phyloP scores from a whole-genome alignment of 2,113 vertebrate genomes.

The Rattus rattus region DNA sequence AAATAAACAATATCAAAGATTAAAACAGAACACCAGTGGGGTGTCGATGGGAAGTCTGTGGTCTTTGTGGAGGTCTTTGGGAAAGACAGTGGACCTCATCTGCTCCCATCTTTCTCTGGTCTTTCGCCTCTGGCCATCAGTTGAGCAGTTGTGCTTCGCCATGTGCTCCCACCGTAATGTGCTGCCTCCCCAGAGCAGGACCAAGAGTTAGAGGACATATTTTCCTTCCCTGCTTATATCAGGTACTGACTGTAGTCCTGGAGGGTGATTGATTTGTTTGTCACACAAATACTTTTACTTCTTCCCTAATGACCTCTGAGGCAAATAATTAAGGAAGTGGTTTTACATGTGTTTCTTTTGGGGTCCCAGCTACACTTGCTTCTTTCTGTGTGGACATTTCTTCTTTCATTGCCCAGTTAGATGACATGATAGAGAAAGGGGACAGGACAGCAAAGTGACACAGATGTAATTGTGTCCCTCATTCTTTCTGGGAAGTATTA shows the following conservation, averaged over 20 bases:
- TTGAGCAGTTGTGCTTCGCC: not conserved
- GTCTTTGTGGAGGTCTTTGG: not conserved
- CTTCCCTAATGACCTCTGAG: not conserved
- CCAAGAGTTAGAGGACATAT: not conserved
- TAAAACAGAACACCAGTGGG: not conserved
- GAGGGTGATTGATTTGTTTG: not conserved
- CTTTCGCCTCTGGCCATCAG: not conserved
- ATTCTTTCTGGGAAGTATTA: conserved; percentile 33
- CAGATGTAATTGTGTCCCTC: not conserved
- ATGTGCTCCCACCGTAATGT: not conserved
- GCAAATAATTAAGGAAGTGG: not conserved
- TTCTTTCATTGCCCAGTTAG: not conserved
- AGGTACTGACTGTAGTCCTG: not conserved
- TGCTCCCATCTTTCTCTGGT: not conserved
- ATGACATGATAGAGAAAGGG: not conserved
- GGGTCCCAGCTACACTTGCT: not conserved
- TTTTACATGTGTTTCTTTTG: conserved; percentile 25
- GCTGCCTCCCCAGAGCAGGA: not conserved
- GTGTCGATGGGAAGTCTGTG: not conserved
- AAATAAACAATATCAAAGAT: not conserved
- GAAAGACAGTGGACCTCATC: not conserved
- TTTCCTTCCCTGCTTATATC: not conserved
- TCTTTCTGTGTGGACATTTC: not conserved
- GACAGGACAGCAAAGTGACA: not conserved
- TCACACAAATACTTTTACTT: not conserved